Evolutionary conservation across 2,888 invertebrate species (phyloP), one percentile per base, ranked within the genome.

Genomic region (Dione vanillae): DNA sequence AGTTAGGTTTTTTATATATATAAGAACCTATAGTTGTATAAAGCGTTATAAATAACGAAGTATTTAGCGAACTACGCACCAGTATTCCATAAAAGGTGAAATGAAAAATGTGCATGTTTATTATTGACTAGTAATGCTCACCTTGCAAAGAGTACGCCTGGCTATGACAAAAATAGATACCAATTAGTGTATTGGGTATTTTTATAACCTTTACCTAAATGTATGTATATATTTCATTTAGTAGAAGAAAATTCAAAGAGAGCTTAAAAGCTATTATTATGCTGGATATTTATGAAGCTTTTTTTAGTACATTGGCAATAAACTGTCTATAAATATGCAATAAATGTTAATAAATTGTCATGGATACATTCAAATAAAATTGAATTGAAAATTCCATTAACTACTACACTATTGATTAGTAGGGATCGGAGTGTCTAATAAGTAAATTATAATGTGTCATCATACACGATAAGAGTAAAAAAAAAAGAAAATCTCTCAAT

Each of bases 81-180:
- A 45, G 61, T 45, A n/a, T 61, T 2, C 61, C 61, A 27, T 61
- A 61, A 61, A 61, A 45, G 45, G 61, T 61, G 43, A 43, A 61
- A 43, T 61, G 27, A 61, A 20, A 41, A 59, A 59, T 61, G n/a
- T 45, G 27, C 27, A 61, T 61, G 45, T 45, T 45, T 61, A 61
- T 61, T 45, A 45, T 61, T 56, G 37, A 37, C 56, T 56, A 16
- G 16, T 56, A 16, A 56, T 11, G 56, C 37, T 45, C 43, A 20
- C 27, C 27, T 61, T 45, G 61, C 45, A 45, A 45, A 45, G 43
- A 27, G 45, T 45, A 61, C 14, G 59, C 43, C n/a, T 14, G 56
- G 37, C 43, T 43, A 27, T 61, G 43, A 45, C 61, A 16, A 37
- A 56, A 56, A 61, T 61, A 61, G 27, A 20, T 43, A 11, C 43